phyloP scores from a whole-genome alignment of 2,888 invertebrate genomes.

The Troides aeacus region DNA sequence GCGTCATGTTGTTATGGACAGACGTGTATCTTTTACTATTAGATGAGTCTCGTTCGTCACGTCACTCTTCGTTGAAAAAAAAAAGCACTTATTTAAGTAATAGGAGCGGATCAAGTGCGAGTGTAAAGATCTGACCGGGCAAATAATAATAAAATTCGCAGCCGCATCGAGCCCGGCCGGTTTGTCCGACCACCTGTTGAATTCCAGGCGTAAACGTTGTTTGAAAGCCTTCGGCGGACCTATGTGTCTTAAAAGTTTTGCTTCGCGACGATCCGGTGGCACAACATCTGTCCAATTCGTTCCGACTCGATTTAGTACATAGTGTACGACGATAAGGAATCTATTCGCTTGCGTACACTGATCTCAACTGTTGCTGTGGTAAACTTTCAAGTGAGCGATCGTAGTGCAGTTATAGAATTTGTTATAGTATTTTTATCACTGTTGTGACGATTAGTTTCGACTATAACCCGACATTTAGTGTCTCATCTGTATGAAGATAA shows the following conservation, averaged over 20 bases:
- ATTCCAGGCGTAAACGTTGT: constrained; percentile 30
- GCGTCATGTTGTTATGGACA: too few species aligned
- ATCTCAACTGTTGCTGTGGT: constrained; percentile 10
- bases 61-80: too few species aligned
- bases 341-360: constrained; percentile 5
- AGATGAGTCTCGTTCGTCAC: too few species aligned
- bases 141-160: constrained; percentile 22
- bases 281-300: constrained; percentile 14
- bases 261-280: constrained; percentile 4
- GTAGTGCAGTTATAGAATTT: not conserved
- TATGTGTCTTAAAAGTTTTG: constrained; percentile 24
- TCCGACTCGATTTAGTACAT: constrained; percentile 8
- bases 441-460: not conserved
- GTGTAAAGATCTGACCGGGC: not conserved
- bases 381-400: constrained; percentile 12
- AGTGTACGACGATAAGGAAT: not conserved
- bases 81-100: not conserved
- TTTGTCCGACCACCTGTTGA: constrained; percentile 36
- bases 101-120: not conserved
- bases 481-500: too few species aligned
- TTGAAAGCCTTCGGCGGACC: constrained; percentile 32
- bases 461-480: not conserved
- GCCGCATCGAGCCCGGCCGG: constrained; percentile 20
- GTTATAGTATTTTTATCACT: not conserved
- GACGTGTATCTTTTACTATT: too few species aligned